Base-by-base conservation (phyloP, 2,797 vertebrate genomes). In the Podarcis siculus region DNA sequence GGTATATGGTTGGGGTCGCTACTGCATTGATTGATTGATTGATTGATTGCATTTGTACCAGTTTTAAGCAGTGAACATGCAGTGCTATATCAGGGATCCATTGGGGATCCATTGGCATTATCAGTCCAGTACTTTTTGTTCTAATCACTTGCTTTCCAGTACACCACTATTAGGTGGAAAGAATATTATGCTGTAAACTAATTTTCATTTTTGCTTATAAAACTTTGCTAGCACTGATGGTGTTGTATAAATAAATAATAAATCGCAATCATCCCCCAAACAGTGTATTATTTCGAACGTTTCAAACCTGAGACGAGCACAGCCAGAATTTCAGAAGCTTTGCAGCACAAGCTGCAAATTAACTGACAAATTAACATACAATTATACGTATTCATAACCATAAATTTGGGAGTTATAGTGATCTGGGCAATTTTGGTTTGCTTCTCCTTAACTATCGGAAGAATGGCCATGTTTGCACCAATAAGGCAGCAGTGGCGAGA, bases 401-500 rank as follows among this genome's bases (percentile, higher is more conserved):
- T n/a, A 23, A 71, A 91, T 87, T 87, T 94, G 92, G 89, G 92
- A 95, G 94, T 92, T 93, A 93, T 93, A 90, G 86, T 92, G 91
- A 88, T 94, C 90, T 25, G 67, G 58, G 82, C 86, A 89, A 83
- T 90, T 87, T 79, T 80, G 89, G 82, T 92, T 92, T 93, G 87
- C 93, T 87, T 93, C 84, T 93, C 88, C 72, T 88, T 92, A 90
- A 94, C 92, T 71, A 35, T 23, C 0, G 3, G 21, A 72, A 71
- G 27, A 72, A 30, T 35, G 9, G 19, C 30, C 3, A 42, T 42
- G 42, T 42, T 42, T 42, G 42, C 42, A 42, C 8, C 42, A 42
- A 42, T 42, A 42, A 42, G 42, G 1, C 42, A 2, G 42, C 42
- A 1, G 42, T 42, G 42, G 42, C 1, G 8, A 42, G 42, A 42